These are phyloP conservation scores for Chesias legatella DNA, from an alignment of 2,888 invertebrate species.

Conservation along the genomic window DNA sequence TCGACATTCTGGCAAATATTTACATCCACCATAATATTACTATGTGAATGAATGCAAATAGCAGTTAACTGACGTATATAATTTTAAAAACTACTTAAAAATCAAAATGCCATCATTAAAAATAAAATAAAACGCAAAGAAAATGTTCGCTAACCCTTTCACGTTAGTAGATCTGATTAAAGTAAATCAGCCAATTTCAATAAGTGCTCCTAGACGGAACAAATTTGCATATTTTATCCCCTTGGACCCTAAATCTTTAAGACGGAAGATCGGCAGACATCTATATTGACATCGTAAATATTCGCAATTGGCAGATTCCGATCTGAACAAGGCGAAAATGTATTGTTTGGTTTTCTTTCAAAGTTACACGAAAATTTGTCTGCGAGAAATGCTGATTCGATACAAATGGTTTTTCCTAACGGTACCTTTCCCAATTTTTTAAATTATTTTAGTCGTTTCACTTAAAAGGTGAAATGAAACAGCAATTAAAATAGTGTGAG, in stretches of 20 bases:
- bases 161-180: conserved; percentile 61
- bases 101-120: too few relatives aligned
- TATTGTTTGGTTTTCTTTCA: conserved; percentile 15
- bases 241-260: conserved; percentile 51
- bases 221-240: conserved; percentile 74
- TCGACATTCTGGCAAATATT: too few relatives aligned
- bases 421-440: too few relatives aligned
- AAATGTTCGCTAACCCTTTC: conserved; percentile 55
- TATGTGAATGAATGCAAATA: too few relatives aligned
- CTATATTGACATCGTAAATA: conserved; percentile 69
- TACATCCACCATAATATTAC: too few relatives aligned
- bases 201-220: conserved; percentile 64
- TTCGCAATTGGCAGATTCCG: conserved; percentile 50
- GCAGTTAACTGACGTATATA: too few relatives aligned
- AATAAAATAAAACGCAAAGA: conserved; percentile 28
- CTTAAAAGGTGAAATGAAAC: too few relatives aligned
- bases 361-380: conserved; percentile 3
- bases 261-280: conserved; percentile 42
- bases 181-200: conserved; percentile 77
- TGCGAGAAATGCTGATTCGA: too few relatives aligned
- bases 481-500: too few relatives aligned
- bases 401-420: too few relatives aligned
- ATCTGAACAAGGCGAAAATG: conserved; percentile 22
- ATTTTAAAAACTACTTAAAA: too few relatives aligned
- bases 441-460: too few relatives aligned